phyloP scores from a whole-genome alignment of 2,797 vertebrate genomes.

The Astyanax mexicanus region DNA sequence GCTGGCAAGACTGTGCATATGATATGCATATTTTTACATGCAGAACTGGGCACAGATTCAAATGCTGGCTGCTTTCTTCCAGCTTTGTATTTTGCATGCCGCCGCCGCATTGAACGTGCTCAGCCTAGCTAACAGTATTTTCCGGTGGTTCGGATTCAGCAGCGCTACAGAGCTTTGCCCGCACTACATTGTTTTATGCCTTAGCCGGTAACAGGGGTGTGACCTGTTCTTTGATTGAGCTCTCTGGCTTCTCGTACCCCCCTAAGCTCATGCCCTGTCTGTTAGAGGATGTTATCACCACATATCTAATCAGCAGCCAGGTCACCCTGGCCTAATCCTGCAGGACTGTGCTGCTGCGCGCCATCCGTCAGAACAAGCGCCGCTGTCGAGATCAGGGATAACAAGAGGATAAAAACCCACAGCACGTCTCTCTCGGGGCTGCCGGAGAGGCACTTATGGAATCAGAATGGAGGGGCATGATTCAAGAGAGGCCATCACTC shows the following conservation, averaged over 20 bases:
- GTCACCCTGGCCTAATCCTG: conserved; percentile 54
- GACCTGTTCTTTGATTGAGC: conserved; percentile 38
- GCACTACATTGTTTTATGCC: neutral
- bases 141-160: neutral
- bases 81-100: neutral
- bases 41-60: neutral
- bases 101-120: conserved; percentile 5
- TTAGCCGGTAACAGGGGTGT: conserved; percentile 5
- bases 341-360: conserved; percentile 32
- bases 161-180: neutral
- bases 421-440: conserved; percentile 46
- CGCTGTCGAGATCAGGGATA: conserved; percentile 59
- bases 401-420: conserved; percentile 56
- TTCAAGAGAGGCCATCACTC: conserved; percentile 47
- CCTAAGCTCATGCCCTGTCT: conserved; percentile 36
- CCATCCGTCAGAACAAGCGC: conserved; percentile 57
- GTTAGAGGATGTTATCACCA: conserved; percentile 57
- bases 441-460: conserved; percentile 46
- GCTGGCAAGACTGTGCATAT: neutral
- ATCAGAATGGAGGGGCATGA: conserved; percentile 44
- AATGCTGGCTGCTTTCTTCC: conserved; percentile 1
- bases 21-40: conserved; percentile 21
- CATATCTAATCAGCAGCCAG: conserved; percentile 59
- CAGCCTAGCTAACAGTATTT: neutral
- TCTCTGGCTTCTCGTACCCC: conserved; percentile 22